Conservation (phyloP, 2,888 invertebrate species). For the Leucoma salicis region DNA sequence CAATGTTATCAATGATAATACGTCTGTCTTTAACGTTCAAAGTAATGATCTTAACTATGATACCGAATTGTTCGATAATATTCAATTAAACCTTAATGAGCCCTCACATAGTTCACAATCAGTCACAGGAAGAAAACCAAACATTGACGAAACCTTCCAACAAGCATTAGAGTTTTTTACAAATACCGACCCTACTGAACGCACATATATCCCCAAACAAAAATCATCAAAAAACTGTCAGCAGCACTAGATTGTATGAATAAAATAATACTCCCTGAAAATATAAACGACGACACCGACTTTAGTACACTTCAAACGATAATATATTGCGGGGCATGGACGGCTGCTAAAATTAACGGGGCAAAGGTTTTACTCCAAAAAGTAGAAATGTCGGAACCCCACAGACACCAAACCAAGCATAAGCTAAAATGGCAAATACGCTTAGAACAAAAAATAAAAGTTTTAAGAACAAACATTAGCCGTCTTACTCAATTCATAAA, state of each 20-base stretch:
- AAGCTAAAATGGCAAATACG: not conserved
- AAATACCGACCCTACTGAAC: not conserved
- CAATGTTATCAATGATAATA: too few relatives aligned
- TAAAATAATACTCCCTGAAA: not conserved
- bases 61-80: too few relatives aligned
- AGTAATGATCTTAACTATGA: too few relatives aligned
- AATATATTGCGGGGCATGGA: not conserved
- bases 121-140: not conserved
- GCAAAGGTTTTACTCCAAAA: not conserved
- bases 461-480: not conserved
- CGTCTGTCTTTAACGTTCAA: too few relatives aligned
- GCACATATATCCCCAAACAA: constrained; percentile 1
- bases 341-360: not conserved
- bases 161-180: not conserved
- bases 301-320: not conserved
- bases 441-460: not conserved
- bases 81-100: too few relatives aligned
- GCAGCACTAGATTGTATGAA: not conserved
- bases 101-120: not conserved
- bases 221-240: constrained; percentile 1
- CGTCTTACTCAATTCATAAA: not conserved
- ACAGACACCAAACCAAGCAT: not conserved
- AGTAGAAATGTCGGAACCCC: not conserved
- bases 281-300: not conserved
- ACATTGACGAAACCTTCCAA: not conserved